phyloP scores from a whole-genome alignment of 92 coral and sea anemone species.

The Meandrina meandrites region DNA sequence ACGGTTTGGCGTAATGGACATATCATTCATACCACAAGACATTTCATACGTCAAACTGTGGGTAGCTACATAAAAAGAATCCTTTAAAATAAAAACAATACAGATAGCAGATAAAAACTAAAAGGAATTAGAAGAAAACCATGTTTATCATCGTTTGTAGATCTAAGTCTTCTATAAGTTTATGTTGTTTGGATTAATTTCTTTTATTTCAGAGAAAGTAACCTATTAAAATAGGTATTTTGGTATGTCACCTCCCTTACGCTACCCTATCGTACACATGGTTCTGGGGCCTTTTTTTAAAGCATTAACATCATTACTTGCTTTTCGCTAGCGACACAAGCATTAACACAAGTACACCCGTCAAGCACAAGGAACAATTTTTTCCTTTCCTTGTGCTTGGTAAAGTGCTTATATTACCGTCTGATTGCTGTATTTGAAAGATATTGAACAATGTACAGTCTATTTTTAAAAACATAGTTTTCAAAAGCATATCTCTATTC shows the following conservation, averaged over 20 bases:
- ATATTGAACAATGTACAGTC: no score
- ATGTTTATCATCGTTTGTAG: background rate
- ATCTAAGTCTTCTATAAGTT: no score
- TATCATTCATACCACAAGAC: background rate
- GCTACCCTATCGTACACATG: background rate
- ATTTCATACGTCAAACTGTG: background rate
- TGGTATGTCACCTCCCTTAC: background rate
- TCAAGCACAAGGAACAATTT: background rate
- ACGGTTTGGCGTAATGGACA: background rate
- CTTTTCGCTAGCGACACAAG: background rate
- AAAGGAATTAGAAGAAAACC: background rate
- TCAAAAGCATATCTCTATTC: no score
- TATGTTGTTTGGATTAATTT: no score
- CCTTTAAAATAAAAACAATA: background rate
- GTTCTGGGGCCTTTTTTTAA: background rate
- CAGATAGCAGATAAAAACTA: background rate
- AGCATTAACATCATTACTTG: background rate
- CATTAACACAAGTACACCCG: background rate
- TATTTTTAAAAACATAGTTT: no score
- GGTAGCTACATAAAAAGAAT: background rate
- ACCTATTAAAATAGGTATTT: background rate
- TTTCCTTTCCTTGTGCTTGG: no score
- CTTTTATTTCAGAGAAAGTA: no score
- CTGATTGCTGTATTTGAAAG: no score
- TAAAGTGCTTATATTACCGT: no score